These are phyloP conservation scores for Anolis sagrei DNA, from an alignment of 2,113 vertebrate genomes.

Conservation along the genomic window DNA sequence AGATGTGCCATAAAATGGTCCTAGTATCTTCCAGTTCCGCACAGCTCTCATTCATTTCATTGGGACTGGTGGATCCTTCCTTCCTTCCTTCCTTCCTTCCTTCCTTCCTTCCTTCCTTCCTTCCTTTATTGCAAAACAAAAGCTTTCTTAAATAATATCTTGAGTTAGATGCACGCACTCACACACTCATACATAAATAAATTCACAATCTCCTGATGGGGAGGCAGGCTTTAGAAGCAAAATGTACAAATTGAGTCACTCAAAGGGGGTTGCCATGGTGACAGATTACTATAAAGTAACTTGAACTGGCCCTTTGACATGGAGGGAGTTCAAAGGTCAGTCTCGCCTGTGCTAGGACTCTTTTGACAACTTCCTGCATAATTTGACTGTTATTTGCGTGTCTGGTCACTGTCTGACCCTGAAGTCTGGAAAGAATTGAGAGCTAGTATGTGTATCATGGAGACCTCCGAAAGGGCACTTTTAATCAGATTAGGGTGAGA, in stretches of 20 bases:
- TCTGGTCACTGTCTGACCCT: conserved; percentile 82
- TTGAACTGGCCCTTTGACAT: conserved; percentile 87
- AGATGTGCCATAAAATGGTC: not conserved
- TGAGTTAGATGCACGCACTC: not conserved
- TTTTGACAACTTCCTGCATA: conserved; percentile 89
- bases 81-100: not conserved
- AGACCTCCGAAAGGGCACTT: conserved; percentile 60
- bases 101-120: not conserved
- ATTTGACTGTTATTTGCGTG: conserved; percentile 86
- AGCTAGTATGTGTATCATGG: conserved; percentile 64
- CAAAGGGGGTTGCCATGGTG: conserved; percentile 75
- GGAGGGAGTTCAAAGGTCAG: conserved; percentile 80
- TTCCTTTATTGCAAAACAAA: not conserved
- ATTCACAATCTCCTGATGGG: conserved; percentile 66
- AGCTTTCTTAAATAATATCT: conserved; percentile 62
- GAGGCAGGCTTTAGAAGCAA: conserved; percentile 68
- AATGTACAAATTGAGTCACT: conserved; percentile 73
- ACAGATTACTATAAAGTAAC: conserved; percentile 84
- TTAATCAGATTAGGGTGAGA: conserved; percentile 72
- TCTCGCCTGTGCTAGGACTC: conserved; percentile 76
- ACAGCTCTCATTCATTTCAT: not conserved
- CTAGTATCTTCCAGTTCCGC: not conserved
- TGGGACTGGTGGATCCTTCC: not conserved
- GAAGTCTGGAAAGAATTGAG: conserved; percentile 80
- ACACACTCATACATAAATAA: not conserved